Base-by-base conservation (phyloP, 2,113 vertebrate genomes). In the Pao palembangensis region DNA sequence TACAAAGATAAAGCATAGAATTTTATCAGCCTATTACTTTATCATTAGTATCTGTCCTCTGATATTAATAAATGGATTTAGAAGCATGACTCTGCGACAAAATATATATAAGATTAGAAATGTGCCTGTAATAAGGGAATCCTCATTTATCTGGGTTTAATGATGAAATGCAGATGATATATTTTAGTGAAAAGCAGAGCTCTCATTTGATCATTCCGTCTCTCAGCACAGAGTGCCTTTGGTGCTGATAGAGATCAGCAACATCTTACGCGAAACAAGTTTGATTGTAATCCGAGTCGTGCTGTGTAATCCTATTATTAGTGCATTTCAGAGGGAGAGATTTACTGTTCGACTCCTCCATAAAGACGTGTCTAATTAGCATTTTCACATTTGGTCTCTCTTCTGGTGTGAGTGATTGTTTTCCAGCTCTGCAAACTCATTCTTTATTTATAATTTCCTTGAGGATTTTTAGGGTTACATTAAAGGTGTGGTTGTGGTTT, bases 301-400 rank as follows among this genome's bases (percentile, higher is more conserved):
- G 57, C 61, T 55, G 50, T 64, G 58, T 85, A 88, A 88, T 88
- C 83, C 81, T 77, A 59, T 84, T 85, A 85, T 69, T 73, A 72
- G 58, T 67, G 69, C 69, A 43, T 81, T 78, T 82, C 78, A 81
- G 63, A 61, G 58, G 60, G 61, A 73, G 78, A 81, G 85, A 83
- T 80, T 83, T 87, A 55, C 64, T 25, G 42, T 70, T 34, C 42
- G 67, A 84, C 83, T 78, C 60, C 60, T 68, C 58, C 65, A 74
- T 69, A 71, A 75, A 83, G 79, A 85, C 49, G 12, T 62, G 62
- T 78, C 65, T 71, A 76, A 86, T 84, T 82, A 81, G 55, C 67
- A 78, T 79, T 60, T 50, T 63, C 68, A 75, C 28, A 18, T 68
- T 80, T 62, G 61, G 48, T 47, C 62, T 71, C 66, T 72, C n/a